Percentiles rank a stretch among this genome's conserved stretches.
Evolutionary conservation across 2,797 vertebrate genomes (phyloP).

Genomic region (Carcharodon carcharias): DNA sequence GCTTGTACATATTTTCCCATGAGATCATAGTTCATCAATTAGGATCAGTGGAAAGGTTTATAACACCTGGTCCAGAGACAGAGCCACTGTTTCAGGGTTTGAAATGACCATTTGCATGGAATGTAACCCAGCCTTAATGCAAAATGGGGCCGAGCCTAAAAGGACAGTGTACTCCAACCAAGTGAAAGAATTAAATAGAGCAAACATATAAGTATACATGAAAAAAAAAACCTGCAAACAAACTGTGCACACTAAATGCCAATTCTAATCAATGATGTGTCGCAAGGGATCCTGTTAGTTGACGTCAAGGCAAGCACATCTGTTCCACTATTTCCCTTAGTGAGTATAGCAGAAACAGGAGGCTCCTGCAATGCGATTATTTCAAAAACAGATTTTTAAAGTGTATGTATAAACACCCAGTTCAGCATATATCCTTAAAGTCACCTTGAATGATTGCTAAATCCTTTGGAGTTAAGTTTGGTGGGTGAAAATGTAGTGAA

Average conservation of each 20-base stretch:
- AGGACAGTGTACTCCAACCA: not conserved
- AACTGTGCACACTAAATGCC: not conserved
- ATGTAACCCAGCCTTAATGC: not conserved
- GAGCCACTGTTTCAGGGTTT: not conserved
- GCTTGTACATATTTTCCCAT: not conserved
- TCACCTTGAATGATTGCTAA: not conserved
- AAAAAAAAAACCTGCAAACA: not conserved
- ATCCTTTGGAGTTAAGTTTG: not conserved
- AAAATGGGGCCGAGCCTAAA: not conserved
- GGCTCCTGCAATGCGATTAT: not conserved
- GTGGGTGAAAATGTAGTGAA: not conserved
- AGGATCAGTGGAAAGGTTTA: not conserved
- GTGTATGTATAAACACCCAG: not conserved
- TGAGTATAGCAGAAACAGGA: not conserved
- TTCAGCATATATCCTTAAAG: not conserved
- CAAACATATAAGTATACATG: not conserved
- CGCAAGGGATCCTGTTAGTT: slow-evolving; percentile 7
- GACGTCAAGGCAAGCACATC: slow-evolving; percentile 3
- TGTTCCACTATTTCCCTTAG: slow-evolving; percentile 1
- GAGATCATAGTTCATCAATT: not conserved
- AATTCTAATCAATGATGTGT: not conserved
- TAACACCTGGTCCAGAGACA: not conserved
- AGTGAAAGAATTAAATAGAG: not conserved
- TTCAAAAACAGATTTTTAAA: not conserved
- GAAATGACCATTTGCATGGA: not conserved